Conservation (phyloP, 2,888 invertebrate genomes). For the Pheosia gnoma region DNA sequence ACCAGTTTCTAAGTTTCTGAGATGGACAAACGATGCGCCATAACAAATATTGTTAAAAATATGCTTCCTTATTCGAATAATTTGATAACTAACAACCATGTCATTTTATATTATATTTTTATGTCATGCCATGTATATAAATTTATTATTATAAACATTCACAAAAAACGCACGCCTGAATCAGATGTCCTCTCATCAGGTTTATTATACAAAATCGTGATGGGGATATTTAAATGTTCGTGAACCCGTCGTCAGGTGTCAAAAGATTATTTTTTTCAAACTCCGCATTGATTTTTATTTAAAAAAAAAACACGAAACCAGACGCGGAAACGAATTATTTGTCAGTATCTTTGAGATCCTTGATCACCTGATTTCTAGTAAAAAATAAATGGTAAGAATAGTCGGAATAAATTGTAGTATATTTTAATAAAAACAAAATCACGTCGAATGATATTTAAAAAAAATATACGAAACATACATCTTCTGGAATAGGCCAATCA, state of each 20-base stretch:
- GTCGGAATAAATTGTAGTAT: background rate
- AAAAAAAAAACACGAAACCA: slow-evolving; percentile 40
- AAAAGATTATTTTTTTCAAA: slow-evolving; percentile 33
- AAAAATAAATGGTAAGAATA: slow-evolving; percentile 10
- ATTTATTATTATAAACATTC: no score
- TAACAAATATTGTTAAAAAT: slow-evolving; percentile 7
- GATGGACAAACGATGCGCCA: background rate
- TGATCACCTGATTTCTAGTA: slow-evolving; percentile 25
- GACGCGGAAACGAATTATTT: slow-evolving; percentile 49
- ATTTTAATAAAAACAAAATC: background rate
- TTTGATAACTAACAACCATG: no score
- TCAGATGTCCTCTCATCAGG: slow-evolving; percentile 34
- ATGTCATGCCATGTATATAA: no score
- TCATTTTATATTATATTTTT: no score
- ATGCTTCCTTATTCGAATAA: no score
- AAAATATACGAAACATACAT: background rate
- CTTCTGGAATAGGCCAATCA: background rate
- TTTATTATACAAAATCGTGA: slow-evolving; percentile 61
- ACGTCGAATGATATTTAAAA: background rate
- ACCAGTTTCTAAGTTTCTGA: slow-evolving; percentile 14
- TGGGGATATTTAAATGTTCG: slow-evolving; percentile 54
- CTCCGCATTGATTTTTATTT: slow-evolving; percentile 33
- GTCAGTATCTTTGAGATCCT: slow-evolving; percentile 38
- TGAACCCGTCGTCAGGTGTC: slow-evolving; percentile 47
- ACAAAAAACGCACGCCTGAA: no score